phyloP scores from a whole-genome alignment of 23 tunicate genomes.

The Trididemnum nubilum region DNA sequence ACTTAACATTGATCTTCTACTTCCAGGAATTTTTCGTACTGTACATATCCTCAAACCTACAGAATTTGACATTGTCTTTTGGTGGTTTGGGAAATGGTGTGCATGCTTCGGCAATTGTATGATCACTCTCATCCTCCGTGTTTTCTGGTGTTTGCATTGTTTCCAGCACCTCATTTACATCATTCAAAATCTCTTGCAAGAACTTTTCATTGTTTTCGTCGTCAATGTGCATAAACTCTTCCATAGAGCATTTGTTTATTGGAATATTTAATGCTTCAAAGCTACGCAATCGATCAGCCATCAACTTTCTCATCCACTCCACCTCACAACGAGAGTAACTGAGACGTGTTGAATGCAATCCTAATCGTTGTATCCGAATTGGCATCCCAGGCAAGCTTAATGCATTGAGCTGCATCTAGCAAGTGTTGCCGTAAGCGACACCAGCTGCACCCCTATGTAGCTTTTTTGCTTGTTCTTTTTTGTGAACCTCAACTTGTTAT shows the following conservation, averaged over 20 bases:
- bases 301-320: slow-evolving; percentile 37
- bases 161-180: slow-evolving; percentile 45
- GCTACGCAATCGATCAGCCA: not conserved
- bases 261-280: slow-evolving; percentile 24
- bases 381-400: slow-evolving; percentile 17
- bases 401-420: slow-evolving; percentile 35
- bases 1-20: slow-evolving; percentile 18
- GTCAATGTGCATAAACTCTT: slow-evolving; percentile 35
- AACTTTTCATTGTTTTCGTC: slow-evolving; percentile 44
- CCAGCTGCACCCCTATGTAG: slow-evolving; percentile 35
- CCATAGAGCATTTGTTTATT: slow-evolving; percentile 14
- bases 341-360: slow-evolving; percentile 31
- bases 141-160: slow-evolving; percentile 27
- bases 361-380: not conserved
- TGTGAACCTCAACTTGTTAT: no score
- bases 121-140: slow-evolving; percentile 36
- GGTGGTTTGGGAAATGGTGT: slow-evolving; percentile 8
- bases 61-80: slow-evolving; percentile 15
- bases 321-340: slow-evolving; percentile 20
- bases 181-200: slow-evolving; percentile 37
- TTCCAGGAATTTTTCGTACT: slow-evolving; percentile 28
- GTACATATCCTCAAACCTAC: slow-evolving; percentile 8
- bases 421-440: slow-evolving; percentile 37
- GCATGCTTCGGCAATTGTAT: not conserved
- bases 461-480: slow-evolving; percentile 15